Evolutionary conservation across 2,888 invertebrate genomes (phyloP).

Genomic region (Shargacucullia verbasci): DNA sequence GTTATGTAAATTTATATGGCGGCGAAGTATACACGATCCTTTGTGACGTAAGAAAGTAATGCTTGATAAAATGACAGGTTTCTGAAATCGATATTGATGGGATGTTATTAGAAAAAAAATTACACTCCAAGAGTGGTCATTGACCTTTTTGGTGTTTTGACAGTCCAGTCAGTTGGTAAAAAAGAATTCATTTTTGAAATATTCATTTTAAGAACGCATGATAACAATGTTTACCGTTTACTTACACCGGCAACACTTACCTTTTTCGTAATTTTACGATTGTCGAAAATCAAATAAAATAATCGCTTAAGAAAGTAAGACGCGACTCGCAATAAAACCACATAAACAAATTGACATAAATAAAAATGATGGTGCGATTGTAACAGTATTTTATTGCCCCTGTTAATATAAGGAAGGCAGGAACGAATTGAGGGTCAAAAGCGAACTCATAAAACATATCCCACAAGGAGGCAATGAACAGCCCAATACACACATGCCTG

Average conservation of each 20-base stretch:
- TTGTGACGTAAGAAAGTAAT: constrained; percentile 9
- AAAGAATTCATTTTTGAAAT: no score
- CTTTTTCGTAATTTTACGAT: constrained; percentile 27
- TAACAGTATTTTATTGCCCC: constrained; percentile 49
- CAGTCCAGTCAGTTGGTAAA: no score
- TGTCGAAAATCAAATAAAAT: constrained; percentile 30
- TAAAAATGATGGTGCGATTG: constrained; percentile 35
- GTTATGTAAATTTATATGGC: constrained; percentile 39
- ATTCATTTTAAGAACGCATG: no score
- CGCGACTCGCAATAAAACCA: constrained; percentile 40
- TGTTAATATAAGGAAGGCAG: constrained; percentile 31
- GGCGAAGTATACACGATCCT: constrained; percentile 12
- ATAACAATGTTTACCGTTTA: not conserved
- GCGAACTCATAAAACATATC: constrained; percentile 50
- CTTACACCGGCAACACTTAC: not conserved
- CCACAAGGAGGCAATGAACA: constrained; percentile 34
- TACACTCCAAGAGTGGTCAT: not conserved
- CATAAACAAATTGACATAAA: constrained; percentile 36
- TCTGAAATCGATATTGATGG: constrained; percentile 4
- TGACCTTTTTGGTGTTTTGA: not conserved
- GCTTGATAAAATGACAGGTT: constrained; percentile 1
- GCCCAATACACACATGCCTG: constrained; percentile 30
- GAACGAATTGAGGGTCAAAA: constrained; percentile 50
- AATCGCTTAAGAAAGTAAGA: constrained; percentile 39
- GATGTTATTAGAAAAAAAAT: constrained; percentile 6